Percentiles rank a stretch among this genome's conserved stretches.
These are phyloP conservation scores for Hydrocynus forskahlii DNA, from an alignment of 2,797 vertebrate species.

Conservation along the genomic window DNA sequence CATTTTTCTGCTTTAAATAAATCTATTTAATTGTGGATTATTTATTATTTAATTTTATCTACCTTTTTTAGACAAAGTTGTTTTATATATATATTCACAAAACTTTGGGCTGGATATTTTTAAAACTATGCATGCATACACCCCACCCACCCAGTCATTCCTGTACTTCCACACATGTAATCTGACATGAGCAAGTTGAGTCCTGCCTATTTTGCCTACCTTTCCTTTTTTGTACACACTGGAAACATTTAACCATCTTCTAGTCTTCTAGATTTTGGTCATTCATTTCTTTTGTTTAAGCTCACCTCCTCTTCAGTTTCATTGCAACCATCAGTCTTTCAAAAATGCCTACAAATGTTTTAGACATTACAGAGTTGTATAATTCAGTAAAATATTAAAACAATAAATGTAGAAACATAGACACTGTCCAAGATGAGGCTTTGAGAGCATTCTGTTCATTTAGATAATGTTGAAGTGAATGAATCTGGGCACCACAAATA, in stretches of 20 bases:
- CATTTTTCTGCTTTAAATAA: constrained; percentile 17
- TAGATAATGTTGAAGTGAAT: neutral
- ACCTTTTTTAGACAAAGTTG: neutral
- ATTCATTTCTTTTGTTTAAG: neutral
- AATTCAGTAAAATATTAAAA: neutral
- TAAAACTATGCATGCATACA: neutral
- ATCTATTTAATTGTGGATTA: constrained; percentile 11
- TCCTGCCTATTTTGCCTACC: neutral
- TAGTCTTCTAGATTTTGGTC: neutral
- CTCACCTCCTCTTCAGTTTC: neutral
- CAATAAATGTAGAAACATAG: neutral
- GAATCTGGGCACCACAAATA: neutral
- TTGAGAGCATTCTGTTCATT: constrained; percentile 1
- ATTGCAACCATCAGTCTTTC: neutral
- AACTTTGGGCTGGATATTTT: neutral
- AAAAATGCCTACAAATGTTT: neutral
- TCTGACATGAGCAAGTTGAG: constrained; percentile 2
- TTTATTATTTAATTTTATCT: neutral
- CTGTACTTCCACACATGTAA: neutral
- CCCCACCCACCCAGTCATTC: neutral
- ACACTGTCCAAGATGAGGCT: neutral
- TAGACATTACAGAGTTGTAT: neutral
- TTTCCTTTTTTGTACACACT: neutral
- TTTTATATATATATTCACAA: too few species aligned
- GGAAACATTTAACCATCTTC: neutral